Conservation (phyloP, 1,140 invertebrate species). For the Hycleus phaleratus region DNA sequence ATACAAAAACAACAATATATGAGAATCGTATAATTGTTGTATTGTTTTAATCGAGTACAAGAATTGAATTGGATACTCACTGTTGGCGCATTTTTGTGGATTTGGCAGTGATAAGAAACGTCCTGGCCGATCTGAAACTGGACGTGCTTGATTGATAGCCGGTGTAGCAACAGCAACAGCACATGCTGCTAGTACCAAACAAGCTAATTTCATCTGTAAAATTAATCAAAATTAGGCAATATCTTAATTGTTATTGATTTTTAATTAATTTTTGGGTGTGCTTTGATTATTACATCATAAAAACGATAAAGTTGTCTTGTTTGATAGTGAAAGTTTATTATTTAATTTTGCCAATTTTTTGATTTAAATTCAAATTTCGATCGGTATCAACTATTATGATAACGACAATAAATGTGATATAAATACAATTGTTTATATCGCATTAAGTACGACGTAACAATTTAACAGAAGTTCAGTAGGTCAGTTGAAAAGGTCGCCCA, state of each 20-base stretch:
- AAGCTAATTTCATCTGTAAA: slow-evolving; percentile 34
- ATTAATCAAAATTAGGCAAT: slow-evolving; percentile 11
- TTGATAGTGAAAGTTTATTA: slow-evolving; percentile 10
- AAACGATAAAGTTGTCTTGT: background rate
- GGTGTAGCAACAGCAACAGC: slow-evolving; percentile 23
- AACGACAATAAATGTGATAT: background rate
- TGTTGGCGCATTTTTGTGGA: slow-evolving; percentile 70
- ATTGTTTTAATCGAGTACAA: too few relatives aligned
- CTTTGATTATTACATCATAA: background rate
- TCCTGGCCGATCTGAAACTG: slow-evolving; percentile 44
- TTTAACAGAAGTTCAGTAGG: slow-evolving; percentile 11
- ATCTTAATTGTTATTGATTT: background rate
- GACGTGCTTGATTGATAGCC: slow-evolving; percentile 29
- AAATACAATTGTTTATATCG: background rate
- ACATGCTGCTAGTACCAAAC: slow-evolving; percentile 22
- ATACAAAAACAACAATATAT: too few relatives aligned
- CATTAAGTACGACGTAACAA: slow-evolving; percentile 2
- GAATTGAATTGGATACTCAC: slow-evolving; percentile 51
- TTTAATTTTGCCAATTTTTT: background rate
- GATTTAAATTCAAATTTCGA: too few relatives aligned
- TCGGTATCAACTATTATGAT: too few relatives aligned
- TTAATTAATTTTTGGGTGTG: background rate
- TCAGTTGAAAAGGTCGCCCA: slow-evolving; percentile 10
- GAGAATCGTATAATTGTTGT: too few relatives aligned
- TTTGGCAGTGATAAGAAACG: slow-evolving; percentile 71